Percentiles rank a stretch among this genome's conserved stretches.
Conservation (phyloP, 1,140 invertebrate genomes). For the Chlorops oryzae region DNA sequence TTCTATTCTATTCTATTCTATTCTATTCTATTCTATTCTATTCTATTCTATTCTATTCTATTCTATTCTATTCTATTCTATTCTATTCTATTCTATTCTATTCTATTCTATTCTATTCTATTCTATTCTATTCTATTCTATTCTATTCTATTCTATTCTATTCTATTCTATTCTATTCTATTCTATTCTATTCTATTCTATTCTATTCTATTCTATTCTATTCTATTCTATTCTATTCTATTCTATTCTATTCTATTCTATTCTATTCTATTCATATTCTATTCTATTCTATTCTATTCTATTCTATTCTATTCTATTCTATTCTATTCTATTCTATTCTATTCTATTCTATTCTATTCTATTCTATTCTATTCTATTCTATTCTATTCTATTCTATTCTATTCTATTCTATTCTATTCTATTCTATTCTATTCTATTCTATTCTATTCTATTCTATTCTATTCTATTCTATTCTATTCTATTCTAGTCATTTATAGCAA, state of each 20-base stretch:
- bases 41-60: slow-evolving; percentile 3
- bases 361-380: no score
- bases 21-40: slow-evolving; percentile 11
- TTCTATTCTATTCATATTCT: slow-evolving; percentile 6
- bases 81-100: slow-evolving; percentile 11
- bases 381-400: slow-evolving; percentile 4
- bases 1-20: slow-evolving; percentile 5
- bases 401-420: slow-evolving; percentile 6
- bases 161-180: slow-evolving; percentile 7
- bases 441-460: slow-evolving; percentile 7
- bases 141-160: slow-evolving; percentile 11
- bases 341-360: slow-evolving; percentile 12
- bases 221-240: slow-evolving; percentile 4
- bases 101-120: slow-evolving; percentile 7
- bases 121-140: slow-evolving; percentile 4
- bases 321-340: slow-evolving; percentile 12
- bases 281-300: slow-evolving; percentile 12
- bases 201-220: neutral
- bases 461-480: slow-evolving; percentile 4
- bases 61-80: slow-evolving; percentile 8
- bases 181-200: slow-evolving; percentile 2
- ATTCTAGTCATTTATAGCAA: slow-evolving; percentile 1
- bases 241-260: slow-evolving; percentile 4
- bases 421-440: slow-evolving; percentile 7
- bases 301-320: slow-evolving; percentile 13